phyloP scores from a whole-genome alignment of 2,797 vertebrate species.

The Huso huso region DNA sequence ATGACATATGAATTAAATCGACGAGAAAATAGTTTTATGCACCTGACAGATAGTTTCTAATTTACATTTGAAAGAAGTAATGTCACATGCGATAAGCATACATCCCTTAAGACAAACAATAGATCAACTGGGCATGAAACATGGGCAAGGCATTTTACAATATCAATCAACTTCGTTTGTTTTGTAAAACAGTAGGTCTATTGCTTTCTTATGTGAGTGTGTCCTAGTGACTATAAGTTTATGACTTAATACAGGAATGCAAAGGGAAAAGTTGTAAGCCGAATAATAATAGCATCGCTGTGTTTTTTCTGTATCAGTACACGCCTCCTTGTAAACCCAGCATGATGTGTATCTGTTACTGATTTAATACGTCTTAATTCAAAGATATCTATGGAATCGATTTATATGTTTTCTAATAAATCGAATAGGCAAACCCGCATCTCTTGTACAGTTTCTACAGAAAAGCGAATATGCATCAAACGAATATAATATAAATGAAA shows the following conservation, averaged over 20 bases:
- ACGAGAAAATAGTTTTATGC: too few species aligned
- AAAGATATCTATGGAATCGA: constrained; percentile 60
- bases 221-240: constrained; percentile 11
- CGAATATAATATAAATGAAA: not conserved
- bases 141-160: too few species aligned
- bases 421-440: constrained; percentile 13
- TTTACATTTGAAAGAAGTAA: too few species aligned
- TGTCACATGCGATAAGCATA: too few species aligned
- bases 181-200: too few species aligned
- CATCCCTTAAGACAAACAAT: too few species aligned
- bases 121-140: too few species aligned
- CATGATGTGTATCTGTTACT: constrained; percentile 68
- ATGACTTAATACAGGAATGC: constrained; percentile 31
- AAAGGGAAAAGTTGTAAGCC: constrained; percentile 39
- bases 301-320: constrained; percentile 33
- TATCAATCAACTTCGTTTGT: too few species aligned
- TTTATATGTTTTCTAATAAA: constrained; percentile 42
- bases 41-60: too few species aligned
- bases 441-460: not conserved
- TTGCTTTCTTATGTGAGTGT: too few species aligned
- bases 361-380: constrained; percentile 75
- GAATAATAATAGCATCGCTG: constrained; percentile 29
- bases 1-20: too few species aligned
- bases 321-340: constrained; percentile 54
- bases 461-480: constrained; percentile 7